Base-by-base conservation (phyloP, 2,888 invertebrate species). In the Thymelicus sylvestris region DNA sequence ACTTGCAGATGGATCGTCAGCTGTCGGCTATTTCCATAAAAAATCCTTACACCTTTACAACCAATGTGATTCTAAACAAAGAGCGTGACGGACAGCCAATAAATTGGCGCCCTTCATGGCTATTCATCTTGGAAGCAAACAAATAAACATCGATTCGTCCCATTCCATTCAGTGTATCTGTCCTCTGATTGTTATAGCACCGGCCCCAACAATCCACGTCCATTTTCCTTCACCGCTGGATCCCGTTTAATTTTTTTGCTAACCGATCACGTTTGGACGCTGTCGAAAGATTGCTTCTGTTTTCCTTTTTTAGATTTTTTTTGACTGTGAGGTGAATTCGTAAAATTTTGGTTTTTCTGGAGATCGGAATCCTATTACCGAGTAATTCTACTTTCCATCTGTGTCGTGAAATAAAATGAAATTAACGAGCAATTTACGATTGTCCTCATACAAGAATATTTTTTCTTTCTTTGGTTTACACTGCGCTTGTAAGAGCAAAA, bases 191-290 rank as follows among this genome's bases (percentile, higher is more conserved):
- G 59, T 59, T 59, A 59, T 59, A 38, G 59, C 59, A 57, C 7
- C 39, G 31, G 38, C n/a, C 31, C 38, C 38, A 39, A 31, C 55
- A 19, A 59, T 59, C 59, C 59, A 38, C 38, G 38, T 59, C 59
- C 39, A 59, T 59, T 59, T 59, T 59, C 38, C 59, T 59, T 59
- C 59, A 50, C 59, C 59, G 59, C 59, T 39, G 59, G 59, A 38
- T 59, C 59, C 59, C 38, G 59, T n/a, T 59, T 13, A 39, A 59
- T 59, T 59, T 59, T 59, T 59, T 59, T 59, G 59, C 59, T 59
- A 59, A 59, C 59, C 38, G 38, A 59, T 59, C 59, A 59, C 59
- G 59, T 57, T 57, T 57, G 12, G 13, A 57, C 57, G 57, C 13
- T 57, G 57, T 13, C 57, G 57, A 57, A 24, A 31, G 31, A 57